Evolutionary conservation across 2,888 invertebrate species (phyloP).

Genomic region (Erannis defoliaria): DNA sequence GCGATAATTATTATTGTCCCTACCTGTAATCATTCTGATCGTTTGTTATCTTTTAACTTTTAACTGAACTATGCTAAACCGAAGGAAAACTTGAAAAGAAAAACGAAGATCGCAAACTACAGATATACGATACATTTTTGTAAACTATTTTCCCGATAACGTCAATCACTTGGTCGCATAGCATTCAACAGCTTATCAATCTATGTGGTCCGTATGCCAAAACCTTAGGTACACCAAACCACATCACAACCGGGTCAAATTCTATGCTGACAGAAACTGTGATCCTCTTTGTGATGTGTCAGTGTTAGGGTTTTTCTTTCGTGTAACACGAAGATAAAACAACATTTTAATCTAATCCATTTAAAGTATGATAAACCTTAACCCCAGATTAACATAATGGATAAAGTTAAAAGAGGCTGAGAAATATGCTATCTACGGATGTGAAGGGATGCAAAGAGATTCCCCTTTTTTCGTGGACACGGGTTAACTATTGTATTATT

Average conservation of each 20-base stretch:
- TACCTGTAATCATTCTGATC: too few relatives aligned
- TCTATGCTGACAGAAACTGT: conserved; percentile 39
- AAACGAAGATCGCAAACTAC: too few relatives aligned
- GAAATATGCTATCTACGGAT: conserved; percentile 70
- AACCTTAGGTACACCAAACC: conserved; percentile 31
- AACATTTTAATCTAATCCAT: conserved; percentile 69
- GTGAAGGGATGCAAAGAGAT: conserved; percentile 70
- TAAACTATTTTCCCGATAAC: too few relatives aligned
- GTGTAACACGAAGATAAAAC: conserved; percentile 57
- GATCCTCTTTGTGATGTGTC: conserved; percentile 52
- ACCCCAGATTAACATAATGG: conserved; percentile 78
- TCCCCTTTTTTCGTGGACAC: conserved; percentile 66
- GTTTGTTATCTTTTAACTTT: too few relatives aligned
- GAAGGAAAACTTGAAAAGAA: too few relatives aligned
- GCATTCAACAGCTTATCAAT: neutral
- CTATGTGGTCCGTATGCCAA: conserved; percentile 1
- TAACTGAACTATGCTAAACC: too few relatives aligned
- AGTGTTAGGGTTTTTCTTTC: conserved; percentile 54
- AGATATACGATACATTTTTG: too few relatives aligned
- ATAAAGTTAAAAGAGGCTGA: conserved; percentile 74
- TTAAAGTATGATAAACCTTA: conserved; percentile 71
- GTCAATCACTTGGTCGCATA: too few relatives aligned
- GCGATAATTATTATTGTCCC: too few relatives aligned
- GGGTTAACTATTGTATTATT: conserved; percentile 71
- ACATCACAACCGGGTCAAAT: conserved; percentile 37